Evolutionary conservation across 2,888 invertebrate genomes (phyloP).

Genomic region (Scaptomyza parva): DNA sequence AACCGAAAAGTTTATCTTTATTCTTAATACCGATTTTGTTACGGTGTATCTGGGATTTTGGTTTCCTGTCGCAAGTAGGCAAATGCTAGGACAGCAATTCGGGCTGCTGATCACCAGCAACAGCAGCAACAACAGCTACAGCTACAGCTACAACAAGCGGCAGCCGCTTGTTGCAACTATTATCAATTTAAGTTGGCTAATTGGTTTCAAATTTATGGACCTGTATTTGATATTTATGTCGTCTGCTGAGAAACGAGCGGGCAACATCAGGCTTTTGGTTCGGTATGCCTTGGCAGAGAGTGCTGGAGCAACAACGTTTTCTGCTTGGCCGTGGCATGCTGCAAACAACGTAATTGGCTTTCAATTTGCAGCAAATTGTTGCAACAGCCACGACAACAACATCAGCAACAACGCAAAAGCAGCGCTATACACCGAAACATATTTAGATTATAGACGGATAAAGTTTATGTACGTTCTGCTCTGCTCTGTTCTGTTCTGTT

Average conservation of each 20-base stretch:
- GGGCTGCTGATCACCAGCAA: conserved; percentile 42
- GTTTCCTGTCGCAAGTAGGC: conserved; percentile 68
- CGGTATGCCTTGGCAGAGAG: conserved; percentile 36
- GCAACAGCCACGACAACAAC: conserved; percentile 78
- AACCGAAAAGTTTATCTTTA: too few relatives aligned
- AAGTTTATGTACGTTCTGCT: conserved; percentile 75
- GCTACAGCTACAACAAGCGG: conserved; percentile 2
- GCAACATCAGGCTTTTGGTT: conserved; percentile 38
- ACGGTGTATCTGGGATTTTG: conserved; percentile 28
- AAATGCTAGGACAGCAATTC: conserved; percentile 62
- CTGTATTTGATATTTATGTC: conserved; percentile 84
- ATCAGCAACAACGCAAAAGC: conserved; percentile 38
- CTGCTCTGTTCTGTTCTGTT: conserved; percentile 1
- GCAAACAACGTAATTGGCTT: conserved; percentile 83
- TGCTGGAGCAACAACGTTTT: conserved; percentile 17
- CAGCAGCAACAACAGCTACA: conserved; percentile 29
- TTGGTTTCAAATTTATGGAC: conserved; percentile 84
- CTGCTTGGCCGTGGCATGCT: conserved; percentile 70
- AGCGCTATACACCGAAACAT: conserved; percentile 60
- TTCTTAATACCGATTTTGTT: background rate
- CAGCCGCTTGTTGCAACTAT: conserved; percentile 74
- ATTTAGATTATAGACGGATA: conserved; percentile 80
- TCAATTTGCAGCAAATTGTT: conserved; percentile 84
- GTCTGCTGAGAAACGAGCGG: conserved; percentile 55
- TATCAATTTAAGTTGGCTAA: conserved; percentile 84